Evolutionary conservation across 2,113 vertebrate species (phyloP), one percentile per base, ranked within the genome.

Genomic region (Danionella cerebrum): DNA sequence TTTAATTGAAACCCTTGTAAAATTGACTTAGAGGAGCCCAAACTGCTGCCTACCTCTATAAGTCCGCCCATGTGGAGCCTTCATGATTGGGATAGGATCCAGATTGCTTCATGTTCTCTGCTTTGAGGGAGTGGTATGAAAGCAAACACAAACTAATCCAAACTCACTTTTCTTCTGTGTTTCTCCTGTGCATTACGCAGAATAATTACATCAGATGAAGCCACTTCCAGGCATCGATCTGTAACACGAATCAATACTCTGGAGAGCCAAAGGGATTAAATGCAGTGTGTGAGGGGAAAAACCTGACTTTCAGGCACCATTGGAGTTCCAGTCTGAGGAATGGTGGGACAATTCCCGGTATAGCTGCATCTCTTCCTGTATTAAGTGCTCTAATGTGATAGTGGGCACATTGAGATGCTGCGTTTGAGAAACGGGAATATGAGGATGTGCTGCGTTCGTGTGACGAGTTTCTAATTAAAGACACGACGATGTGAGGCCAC

Each of bases 381-480:
- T 11, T 50, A 60, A 58, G 55, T 69, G 67, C 41, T 63, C 39
- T 64, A 55, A 41, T 33, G 53, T 67, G 31, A 25, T 44, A 33
- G 58, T 45, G 58, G 19, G 67, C 41, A 39, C 29, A 4, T 8
- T 33, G 12, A 42, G 65, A 67, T 60, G 65, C 64, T 78, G 45
- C 60, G 21, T 29, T 42, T 62, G 76, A 83, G 80, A 80, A 75
- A 83, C 72, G 54, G 80, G 77, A 75, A 83, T 70, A 70, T 71
- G 72, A 57, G 70, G 68, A 79, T 67, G 62, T 14, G 59, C 51
- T 67, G 78, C 57, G 72, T 72, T 33, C 10, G 44, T 50, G 64
- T 78, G 75, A 72, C 78, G 75, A 60, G 73, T 79, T 80, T 76
- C 77, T 79, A 80, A 78, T 80, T 79, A 79, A 79, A 80, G 79